A percentile compares a stretch with the other conserved stretches of the same genome.
These are phyloP conservation scores for Datnioides undecimradiatus DNA, from an alignment of 2,113 vertebrate genomes.

Conservation along the genomic window DNA sequence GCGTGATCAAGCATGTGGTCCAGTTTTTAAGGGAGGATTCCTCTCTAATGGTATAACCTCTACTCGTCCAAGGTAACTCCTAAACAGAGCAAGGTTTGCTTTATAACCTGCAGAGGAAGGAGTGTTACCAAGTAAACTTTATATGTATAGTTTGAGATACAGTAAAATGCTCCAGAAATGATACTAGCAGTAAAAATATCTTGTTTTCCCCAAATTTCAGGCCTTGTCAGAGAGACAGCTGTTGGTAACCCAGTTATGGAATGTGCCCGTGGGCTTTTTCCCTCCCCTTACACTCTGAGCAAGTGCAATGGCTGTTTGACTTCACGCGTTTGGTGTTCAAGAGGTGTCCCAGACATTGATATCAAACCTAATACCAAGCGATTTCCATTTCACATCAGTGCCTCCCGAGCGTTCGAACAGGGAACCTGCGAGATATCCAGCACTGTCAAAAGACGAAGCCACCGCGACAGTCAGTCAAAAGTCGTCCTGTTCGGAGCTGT, in stretches of 20 bases:
- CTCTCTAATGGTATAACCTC: slow-evolving; percentile 2
- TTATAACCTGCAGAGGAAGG: background rate
- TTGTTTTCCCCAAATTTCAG: slow-evolving; percentile 49
- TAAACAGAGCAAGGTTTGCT: background rate
- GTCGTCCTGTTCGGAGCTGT: slow-evolving; percentile 50
- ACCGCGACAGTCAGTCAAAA: slow-evolving; percentile 41
- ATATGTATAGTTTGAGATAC: background rate
- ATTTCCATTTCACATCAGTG: slow-evolving; percentile 54
- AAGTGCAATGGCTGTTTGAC: slow-evolving; percentile 69
- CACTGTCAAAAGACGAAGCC: slow-evolving; percentile 58
- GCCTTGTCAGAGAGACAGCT: slow-evolving; percentile 53
- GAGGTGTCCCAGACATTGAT: slow-evolving; percentile 60
- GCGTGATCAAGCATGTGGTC: slow-evolving; percentile 56
- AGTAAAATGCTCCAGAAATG: slow-evolving; percentile 15
- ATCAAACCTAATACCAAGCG: slow-evolving; percentile 63
- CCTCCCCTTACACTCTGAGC: slow-evolving; percentile 29
- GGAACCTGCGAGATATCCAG: slow-evolving; percentile 53
- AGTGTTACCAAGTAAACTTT: background rate
- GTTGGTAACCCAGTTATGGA: slow-evolving; percentile 69
- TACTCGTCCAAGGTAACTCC: background rate
- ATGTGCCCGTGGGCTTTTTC: slow-evolving; percentile 51
- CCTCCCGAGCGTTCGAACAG: slow-evolving; percentile 50
- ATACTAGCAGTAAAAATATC: slow-evolving; percentile 11
- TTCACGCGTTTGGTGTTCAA: slow-evolving; percentile 54
- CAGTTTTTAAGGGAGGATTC: slow-evolving; percentile 22